Conservation (phyloP, 2,797 vertebrate species). For the Leptatherina wallacei region DNA sequence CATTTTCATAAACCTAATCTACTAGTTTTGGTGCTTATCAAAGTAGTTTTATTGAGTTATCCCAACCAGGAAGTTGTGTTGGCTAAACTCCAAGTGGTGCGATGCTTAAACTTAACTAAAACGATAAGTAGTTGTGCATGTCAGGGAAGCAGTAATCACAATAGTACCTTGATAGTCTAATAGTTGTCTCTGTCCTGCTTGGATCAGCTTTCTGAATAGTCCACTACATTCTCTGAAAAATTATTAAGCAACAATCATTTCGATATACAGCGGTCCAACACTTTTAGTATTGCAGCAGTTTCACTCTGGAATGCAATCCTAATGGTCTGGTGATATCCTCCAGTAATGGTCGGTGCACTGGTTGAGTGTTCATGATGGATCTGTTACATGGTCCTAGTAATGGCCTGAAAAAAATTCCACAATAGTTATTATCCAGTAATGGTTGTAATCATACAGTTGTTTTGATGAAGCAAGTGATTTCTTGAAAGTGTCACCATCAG, state of each 20-base stretch:
- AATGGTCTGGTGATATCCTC: not conserved
- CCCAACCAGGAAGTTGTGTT: not conserved
- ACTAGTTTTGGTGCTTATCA: not conserved
- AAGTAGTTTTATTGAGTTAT: not conserved
- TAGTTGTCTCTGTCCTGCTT: not conserved
- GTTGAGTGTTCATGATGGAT: not conserved
- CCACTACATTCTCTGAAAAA: not conserved
- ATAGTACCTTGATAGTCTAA: too few relatives aligned
- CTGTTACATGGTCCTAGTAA: not conserved
- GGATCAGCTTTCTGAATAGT: not conserved
- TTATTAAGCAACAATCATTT: not conserved
- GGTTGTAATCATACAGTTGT: too few relatives aligned
- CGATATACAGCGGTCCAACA: too few relatives aligned
- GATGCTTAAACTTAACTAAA: not conserved
- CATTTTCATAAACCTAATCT: not conserved
- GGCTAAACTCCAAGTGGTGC: not conserved
- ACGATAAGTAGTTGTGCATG: not conserved
- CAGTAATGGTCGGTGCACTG: not conserved
- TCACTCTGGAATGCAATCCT: not conserved
- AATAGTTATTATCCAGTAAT: too few relatives aligned
- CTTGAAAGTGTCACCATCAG: too few relatives aligned
- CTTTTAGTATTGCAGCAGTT: not conserved
- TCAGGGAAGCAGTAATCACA: not conserved
- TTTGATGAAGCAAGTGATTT: too few relatives aligned
- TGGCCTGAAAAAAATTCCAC: too few relatives aligned